A percentile compares a stretch with the other conserved stretches of the same genome.
phyloP scores from a whole-genome alignment of 2,797 vertebrate genomes.

The Rhinoraja longicauda region DNA sequence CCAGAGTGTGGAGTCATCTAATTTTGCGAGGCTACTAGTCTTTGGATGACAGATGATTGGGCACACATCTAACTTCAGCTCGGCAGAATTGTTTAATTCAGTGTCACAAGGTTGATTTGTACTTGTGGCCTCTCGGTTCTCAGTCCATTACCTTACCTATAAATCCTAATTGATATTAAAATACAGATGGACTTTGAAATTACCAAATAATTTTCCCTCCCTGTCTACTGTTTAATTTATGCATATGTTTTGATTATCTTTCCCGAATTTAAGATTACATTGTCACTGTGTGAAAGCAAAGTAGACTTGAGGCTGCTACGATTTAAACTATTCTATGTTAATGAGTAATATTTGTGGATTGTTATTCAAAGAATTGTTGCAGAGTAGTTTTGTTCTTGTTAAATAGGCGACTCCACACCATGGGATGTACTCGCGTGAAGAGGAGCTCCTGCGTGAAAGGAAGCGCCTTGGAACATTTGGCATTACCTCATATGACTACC shows the following conservation, averaged over 20 bases:
- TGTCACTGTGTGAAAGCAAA: background rate
- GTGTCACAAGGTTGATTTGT: background rate
- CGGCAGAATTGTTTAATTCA: background rate
- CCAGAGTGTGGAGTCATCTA: background rate
- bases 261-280: background rate
- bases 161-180: background rate
- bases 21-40: background rate
- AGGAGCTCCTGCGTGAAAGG: constrained; percentile 86
- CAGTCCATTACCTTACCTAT: background rate
- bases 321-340: background rate
- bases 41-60: background rate
- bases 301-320: background rate
- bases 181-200: background rate
- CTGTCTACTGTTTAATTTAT: background rate
- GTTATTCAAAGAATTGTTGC: background rate
- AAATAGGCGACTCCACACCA: constrained; percentile 86
- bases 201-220: background rate
- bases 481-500: constrained; percentile 95
- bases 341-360: background rate
- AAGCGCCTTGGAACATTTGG: constrained; percentile 91
- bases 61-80: background rate
- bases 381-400: constrained; percentile 35
- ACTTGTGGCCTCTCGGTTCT: background rate
- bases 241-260: background rate
- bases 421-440: constrained; percentile 88